phyloP scores from a whole-genome alignment of 2,113 vertebrate species.

The Aleadryas rufinucha region DNA sequence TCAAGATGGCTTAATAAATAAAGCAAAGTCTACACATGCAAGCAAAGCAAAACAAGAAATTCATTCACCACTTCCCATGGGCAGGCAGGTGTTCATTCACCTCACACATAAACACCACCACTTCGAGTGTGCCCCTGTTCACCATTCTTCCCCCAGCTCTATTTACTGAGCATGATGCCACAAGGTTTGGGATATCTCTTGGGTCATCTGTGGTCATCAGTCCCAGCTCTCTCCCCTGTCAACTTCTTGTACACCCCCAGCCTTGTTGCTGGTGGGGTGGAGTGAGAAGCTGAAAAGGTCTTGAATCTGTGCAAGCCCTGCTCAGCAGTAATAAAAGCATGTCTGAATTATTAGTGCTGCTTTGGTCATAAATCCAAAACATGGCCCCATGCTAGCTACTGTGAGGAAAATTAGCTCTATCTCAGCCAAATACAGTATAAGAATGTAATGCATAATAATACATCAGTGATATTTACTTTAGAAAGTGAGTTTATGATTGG shows the following conservation, averaged over 20 bases:
- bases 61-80: background rate
- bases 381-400: background rate
- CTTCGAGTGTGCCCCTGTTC: rapidly evolving
- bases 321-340: background rate
- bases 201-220: background rate
- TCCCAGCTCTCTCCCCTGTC: background rate
- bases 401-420: background rate
- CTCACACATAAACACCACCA: background rate
- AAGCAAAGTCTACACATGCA: background rate
- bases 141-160: background rate
- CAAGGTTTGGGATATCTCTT: background rate
- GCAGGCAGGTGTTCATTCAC: background rate
- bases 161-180: background rate
- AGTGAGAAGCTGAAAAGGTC: background rate
- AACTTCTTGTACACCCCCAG: background rate
- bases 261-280: background rate
- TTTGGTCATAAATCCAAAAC: background rate
- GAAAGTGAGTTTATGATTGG: background rate
- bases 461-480: background rate
- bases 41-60: background rate
- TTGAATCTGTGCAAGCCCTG: background rate
- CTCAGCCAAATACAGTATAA: background rate
- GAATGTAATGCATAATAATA: background rate
- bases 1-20: background rate
- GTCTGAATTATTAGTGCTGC: no score